A percentile compares a stretch with the other conserved stretches of the same genome.
Conservation (phyloP, 2,797 vertebrate genomes). For the Austrolebias charrua region DNA sequence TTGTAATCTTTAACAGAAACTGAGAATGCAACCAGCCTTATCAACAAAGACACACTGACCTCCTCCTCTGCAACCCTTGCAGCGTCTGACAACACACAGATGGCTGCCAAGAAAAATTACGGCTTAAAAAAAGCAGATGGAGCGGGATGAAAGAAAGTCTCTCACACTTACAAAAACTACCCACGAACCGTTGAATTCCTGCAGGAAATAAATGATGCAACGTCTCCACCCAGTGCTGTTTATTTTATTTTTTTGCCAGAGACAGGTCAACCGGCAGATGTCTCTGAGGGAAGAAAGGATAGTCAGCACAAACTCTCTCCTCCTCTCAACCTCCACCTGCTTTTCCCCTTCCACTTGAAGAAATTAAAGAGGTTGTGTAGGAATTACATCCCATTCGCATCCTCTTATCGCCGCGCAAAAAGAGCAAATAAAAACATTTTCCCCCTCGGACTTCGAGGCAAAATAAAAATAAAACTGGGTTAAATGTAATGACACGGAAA, state of each 20-base stretch:
- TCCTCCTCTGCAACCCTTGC: slow-evolving; percentile 21
- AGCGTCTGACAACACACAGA: slow-evolving; percentile 53
- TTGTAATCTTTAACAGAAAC: slow-evolving; percentile 15
- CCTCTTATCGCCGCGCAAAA: not conserved
- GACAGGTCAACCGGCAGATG: slow-evolving; percentile 35
- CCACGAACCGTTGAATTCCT: slow-evolving; percentile 39
- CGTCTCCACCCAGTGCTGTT: slow-evolving; percentile 21
- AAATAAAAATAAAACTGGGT: slow-evolving; percentile 46
- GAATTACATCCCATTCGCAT: slow-evolving; percentile 5
- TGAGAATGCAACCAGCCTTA: slow-evolving; percentile 20
- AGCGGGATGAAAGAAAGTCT: slow-evolving; percentile 32
- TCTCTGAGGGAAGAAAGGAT: slow-evolving; percentile 15
- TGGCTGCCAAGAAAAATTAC: slow-evolving; percentile 56
- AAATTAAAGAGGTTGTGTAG: slow-evolving; percentile 18
- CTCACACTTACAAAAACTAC: slow-evolving; percentile 28
- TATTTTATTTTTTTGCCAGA: slow-evolving; percentile 20
- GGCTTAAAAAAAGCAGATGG: slow-evolving; percentile 38
- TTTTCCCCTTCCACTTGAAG: slow-evolving; percentile 13
- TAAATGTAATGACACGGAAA: slow-evolving; percentile 50
- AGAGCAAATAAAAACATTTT: not conserved
- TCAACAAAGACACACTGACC: slow-evolving; percentile 35
- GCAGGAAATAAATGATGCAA: slow-evolving; percentile 57
- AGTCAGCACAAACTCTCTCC: slow-evolving; percentile 28
- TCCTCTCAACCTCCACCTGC: slow-evolving; percentile 48
- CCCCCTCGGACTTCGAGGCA: slow-evolving; percentile 14